These are phyloP conservation scores for Drosophila monieri DNA, from an alignment of 2,888 invertebrate genomes.

Conservation along the genomic window DNA sequence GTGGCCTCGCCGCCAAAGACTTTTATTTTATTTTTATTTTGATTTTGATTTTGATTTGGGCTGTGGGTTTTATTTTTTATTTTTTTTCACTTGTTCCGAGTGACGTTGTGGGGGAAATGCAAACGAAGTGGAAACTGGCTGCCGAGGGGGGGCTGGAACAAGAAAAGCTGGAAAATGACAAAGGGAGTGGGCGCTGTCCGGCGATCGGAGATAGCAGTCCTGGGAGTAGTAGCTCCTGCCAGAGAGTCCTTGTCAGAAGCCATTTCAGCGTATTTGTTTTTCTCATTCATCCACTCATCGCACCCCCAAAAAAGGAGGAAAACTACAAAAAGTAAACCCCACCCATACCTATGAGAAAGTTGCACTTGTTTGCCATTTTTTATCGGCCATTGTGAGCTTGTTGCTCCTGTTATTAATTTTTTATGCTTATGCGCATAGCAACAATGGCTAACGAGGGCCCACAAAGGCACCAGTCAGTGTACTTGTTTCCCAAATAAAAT, in stretches of 20 bases:
- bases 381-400: not conserved
- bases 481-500: not conserved
- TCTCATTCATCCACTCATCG: conserved; percentile 20
- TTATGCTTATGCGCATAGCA: conserved; percentile 61
- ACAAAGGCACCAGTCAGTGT: conserved; percentile 15
- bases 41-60: not conserved
- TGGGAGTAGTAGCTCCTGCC: not conserved
- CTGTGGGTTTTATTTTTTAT: conserved; percentile 13
- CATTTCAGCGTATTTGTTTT: conserved; percentile 13
- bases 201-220: conserved; percentile 9
- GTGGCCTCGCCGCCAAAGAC: conserved; percentile 4
- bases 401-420: conserved; percentile 56
- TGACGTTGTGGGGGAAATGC: conserved; percentile 35
- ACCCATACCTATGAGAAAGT: not conserved
- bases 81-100: conserved; percentile 22
- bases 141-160: too few species aligned
- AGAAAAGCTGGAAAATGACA: conserved; percentile 2
- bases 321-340: not conserved
- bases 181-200: not conserved
- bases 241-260: not conserved
- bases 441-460: conserved; percentile 33
- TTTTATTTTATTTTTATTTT: conserved; percentile 32
- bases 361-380: conserved; percentile 10
- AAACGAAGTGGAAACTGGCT: conserved; percentile 38
- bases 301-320: not conserved